phyloP scores from a whole-genome alignment of 2,113 vertebrate species.

The Scomber japonicus region DNA sequence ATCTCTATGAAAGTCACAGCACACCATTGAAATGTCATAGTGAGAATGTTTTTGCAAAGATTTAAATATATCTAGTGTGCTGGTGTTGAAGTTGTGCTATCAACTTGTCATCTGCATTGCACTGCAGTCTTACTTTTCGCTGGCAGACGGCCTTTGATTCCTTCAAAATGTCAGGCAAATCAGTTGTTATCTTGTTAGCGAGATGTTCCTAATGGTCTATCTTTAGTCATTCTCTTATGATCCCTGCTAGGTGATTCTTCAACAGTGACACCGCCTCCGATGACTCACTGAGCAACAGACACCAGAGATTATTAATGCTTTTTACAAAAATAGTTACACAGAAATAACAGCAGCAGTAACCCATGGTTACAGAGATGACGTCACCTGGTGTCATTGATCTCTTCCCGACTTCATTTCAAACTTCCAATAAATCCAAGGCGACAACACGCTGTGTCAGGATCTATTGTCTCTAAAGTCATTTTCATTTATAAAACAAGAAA shows the following conservation, averaged over 20 bases:
- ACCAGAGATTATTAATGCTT: constrained; percentile 79
- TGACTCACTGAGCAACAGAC: constrained; percentile 80
- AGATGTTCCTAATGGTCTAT: constrained; percentile 72
- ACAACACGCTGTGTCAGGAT: constrained; percentile 32
- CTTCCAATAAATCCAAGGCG: constrained; percentile 59
- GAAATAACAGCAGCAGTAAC: constrained; percentile 77
- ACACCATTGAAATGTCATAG: not conserved
- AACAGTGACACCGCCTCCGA: constrained; percentile 66
- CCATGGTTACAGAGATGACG: constrained; percentile 73
- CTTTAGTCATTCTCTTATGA: constrained; percentile 74
- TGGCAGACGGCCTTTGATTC: constrained; percentile 49
- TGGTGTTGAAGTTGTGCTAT: not conserved
- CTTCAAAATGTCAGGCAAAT: constrained; percentile 70
- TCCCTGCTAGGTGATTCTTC: constrained; percentile 67
- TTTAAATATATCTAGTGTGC: not conserved
- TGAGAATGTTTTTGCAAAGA: not conserved
- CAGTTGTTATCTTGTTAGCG: constrained; percentile 75
- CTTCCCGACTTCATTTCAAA: constrained; percentile 39
- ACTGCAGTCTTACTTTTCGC: constrained; percentile 18
- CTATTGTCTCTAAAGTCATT: constrained; percentile 31
- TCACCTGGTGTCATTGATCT: constrained; percentile 61
- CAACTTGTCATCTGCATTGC: not conserved
- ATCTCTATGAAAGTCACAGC: not conserved
- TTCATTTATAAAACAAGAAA: constrained; percentile 46
- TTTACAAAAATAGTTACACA: constrained; percentile 79